Evolutionary conservation across 2,113 vertebrate species (phyloP).

Genomic region (Mesoclemmys tuberculata): DNA sequence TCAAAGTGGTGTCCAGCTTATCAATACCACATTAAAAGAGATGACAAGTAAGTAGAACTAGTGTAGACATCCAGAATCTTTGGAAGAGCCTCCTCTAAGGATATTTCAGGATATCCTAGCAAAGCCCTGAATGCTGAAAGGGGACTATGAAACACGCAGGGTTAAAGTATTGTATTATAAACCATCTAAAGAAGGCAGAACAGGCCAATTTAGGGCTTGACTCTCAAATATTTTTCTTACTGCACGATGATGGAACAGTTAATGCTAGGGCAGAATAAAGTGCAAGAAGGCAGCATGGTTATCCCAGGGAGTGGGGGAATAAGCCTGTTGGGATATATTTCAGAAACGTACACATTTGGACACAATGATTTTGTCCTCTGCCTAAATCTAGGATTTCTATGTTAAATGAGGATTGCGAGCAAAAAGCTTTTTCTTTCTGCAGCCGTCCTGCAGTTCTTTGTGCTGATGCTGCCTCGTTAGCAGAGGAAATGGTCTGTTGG

Average conservation of each 20-base stretch:
- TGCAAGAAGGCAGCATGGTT: not conserved
- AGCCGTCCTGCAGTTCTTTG: not conserved
- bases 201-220: not conserved
- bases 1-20: not conserved
- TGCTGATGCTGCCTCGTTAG: not conserved
- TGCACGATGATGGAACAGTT: not conserved
- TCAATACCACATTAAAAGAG: too few relatives aligned
- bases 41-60: too few relatives aligned
- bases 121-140: not conserved
- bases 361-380: not conserved
- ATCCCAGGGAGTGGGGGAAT: not conserved
- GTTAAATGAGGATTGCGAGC: not conserved
- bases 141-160: not conserved
- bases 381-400: not conserved
- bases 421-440: not conserved
- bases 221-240: not conserved
- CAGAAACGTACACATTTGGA: not conserved
- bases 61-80: not conserved
- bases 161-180: too few relatives aligned
- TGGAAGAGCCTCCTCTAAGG: not conserved
- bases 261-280: not conserved
- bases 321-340: not conserved
- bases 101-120: not conserved
- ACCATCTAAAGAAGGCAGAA: not conserved
- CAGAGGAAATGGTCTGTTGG: not conserved